Percentiles rank a stretch among this genome's conserved stretches.
phyloP scores from a whole-genome alignment of 1,140 invertebrate species.

The Asobara japonica region DNA sequence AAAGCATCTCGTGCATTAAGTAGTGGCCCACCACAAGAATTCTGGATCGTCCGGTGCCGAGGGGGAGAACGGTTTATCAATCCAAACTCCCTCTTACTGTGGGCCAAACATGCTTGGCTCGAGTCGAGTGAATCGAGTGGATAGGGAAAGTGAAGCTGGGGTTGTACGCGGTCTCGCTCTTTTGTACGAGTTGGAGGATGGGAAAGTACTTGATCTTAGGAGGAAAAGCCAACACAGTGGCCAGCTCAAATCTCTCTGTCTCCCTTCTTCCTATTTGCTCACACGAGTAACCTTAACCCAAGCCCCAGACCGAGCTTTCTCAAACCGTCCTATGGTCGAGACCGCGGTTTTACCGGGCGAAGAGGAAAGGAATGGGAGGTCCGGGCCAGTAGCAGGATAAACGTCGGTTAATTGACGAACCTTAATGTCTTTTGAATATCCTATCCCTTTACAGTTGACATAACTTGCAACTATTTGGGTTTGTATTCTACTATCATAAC shows the following conservation, averaged over 20 bases:
- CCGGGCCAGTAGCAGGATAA: constrained; percentile 49
- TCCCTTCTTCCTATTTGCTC: constrained; percentile 1
- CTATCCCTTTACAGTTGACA: constrained; percentile 4
- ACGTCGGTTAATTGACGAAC: constrained; percentile 52
- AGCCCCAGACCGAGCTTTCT: constrained; percentile 26
- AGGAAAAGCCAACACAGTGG: constrained; percentile 40
- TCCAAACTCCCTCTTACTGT: constrained; percentile 42
- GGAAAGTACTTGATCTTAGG: constrained; percentile 55
- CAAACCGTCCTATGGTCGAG: constrained; percentile 3
- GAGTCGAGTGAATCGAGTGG: not conserved
- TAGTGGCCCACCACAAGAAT: constrained; percentile 52
- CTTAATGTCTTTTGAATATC: constrained; percentile 15
- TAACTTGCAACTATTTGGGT: not conserved
- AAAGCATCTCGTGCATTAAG: constrained; percentile 30
- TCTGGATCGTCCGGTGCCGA: constrained; percentile 32
- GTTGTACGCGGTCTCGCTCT: constrained; percentile 32
- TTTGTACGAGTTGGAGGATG: constrained; percentile 22
- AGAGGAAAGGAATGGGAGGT: constrained; percentile 44
- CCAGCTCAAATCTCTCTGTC: constrained; percentile 41
- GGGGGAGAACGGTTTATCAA: constrained; percentile 51
- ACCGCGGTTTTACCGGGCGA: constrained; percentile 48
- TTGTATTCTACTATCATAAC: too few species aligned
- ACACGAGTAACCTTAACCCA: constrained; percentile 12
- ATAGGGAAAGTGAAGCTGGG: not conserved
- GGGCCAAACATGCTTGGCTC: constrained; percentile 35